Evolutionary conservation across 2,113 vertebrate genomes (phyloP), one percentile per base, ranked within the genome.

Genomic region (Hippocampus mohnikei): DNA sequence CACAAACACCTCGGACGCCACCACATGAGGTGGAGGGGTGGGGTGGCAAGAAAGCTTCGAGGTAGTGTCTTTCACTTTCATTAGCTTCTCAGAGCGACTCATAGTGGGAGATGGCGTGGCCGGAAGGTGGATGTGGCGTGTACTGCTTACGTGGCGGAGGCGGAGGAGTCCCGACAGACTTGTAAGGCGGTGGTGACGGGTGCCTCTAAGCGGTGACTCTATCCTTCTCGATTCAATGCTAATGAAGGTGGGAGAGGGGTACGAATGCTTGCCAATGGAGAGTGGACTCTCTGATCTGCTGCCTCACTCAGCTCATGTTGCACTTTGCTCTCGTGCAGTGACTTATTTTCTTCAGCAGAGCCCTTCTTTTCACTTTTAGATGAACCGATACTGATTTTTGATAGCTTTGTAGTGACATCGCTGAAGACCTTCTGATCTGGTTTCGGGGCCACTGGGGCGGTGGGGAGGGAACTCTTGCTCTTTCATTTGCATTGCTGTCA

Each of bases 231-330:
- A 96, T 61, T 96, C 95, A 18, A 97, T 96, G 7, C 92, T 96
- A 33, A 97, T 96, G 55, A 93, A 97, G 5, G 94, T 95, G 21
- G 95, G 95, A 0, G 95, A 97, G 0, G 93, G 0, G 94, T 91
- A 13, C 93, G 88, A 77, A 92, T 93, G 87, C 91, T 93, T 2
- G 93, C 78, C 16, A 91, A 81, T 0, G 93, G 92, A 66, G 93
- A 91, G 65, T 86, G 77, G 33, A 84, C 70, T 74, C 86, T 92
- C 55, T 72, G 84, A 21, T 92, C 91, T 1, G 80, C 70, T 12
- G 25, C 41, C 41, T 89, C 88, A n/a, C 44, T 83, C 56, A 83
- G 67, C 42, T 88, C 87, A 16, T 87, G 81, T 5, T 79, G 62
- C 1, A 67, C 55, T 72, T 79, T 89, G 50, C 74, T 81, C 61